Percentiles rank a stretch among this genome's conserved stretches.
phyloP scores from a whole-genome alignment of 1,140 invertebrate species.

The Andrena cerasifolii region DNA sequence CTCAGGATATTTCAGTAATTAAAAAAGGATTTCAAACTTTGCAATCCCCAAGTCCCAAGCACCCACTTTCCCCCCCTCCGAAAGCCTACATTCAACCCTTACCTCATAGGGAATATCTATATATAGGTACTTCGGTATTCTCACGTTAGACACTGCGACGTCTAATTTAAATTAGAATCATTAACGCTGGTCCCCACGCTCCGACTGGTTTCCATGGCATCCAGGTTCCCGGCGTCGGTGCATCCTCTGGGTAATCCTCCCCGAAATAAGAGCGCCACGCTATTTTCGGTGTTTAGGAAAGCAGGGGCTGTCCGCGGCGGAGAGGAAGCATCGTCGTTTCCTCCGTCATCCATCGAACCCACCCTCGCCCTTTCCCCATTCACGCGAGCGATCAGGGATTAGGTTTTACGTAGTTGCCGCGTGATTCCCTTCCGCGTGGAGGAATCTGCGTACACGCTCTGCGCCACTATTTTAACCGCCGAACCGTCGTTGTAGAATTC shows the following conservation, averaged over 20 bases:
- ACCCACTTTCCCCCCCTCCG: too few relatives aligned
- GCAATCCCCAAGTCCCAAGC: too few relatives aligned
- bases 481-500: too few relatives aligned
- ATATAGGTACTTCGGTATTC: too few relatives aligned
- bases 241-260: conserved; percentile 30
- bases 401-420: too few relatives aligned
- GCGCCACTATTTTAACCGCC: too few relatives aligned
- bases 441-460: background rate
- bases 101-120: too few relatives aligned
- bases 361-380: background rate
- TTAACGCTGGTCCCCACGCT: background rate
- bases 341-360: background rate
- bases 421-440: background rate
- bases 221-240: conserved; percentile 16
- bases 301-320: background rate
- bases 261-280: conserved; percentile 25
- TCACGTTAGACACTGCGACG: too few relatives aligned
- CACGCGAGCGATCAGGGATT: background rate
- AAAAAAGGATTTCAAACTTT: too few relatives aligned
- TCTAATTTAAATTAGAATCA: too few relatives aligned
- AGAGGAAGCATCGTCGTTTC: background rate
- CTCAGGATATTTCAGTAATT: too few relatives aligned
- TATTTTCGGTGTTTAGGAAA: conserved; percentile 40
- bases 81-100: too few relatives aligned
- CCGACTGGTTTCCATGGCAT: conserved; percentile 14